These are phyloP conservation scores for Trissolcus japonicus DNA, from an alignment of 2,888 invertebrate genomes.

Conservation along the genomic window DNA sequence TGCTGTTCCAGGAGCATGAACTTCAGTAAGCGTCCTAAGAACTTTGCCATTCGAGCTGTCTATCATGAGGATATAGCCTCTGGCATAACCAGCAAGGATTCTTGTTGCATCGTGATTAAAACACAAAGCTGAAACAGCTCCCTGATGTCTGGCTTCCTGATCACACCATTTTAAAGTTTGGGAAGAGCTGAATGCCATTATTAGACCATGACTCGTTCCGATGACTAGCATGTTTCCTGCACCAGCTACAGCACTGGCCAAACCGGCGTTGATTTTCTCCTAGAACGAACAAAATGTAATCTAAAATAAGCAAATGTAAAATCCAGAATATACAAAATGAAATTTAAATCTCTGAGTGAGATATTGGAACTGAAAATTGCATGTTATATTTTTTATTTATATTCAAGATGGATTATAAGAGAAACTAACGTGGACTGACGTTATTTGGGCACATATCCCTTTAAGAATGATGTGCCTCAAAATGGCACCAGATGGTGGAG, in stretches of 20 bases:
- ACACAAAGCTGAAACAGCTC: conserved; percentile 88
- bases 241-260: conserved; percentile 90
- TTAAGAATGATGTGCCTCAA: conserved; percentile 88
- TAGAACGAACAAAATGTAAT: conserved; percentile 67
- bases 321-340: background rate
- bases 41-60: conserved; percentile 89
- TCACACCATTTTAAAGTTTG: conserved; percentile 95
- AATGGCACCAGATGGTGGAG: conserved; percentile 80
- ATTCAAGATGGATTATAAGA: too few species aligned
- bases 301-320: background rate
- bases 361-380: too few species aligned
- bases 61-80: conserved; percentile 94
- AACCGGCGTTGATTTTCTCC: conserved; percentile 93
- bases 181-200: conserved; percentile 89
- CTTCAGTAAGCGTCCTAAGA: conserved; percentile 85
- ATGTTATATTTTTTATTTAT: too few species aligned
- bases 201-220: conserved; percentile 95
- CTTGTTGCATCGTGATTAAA: conserved; percentile 92
- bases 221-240: conserved; percentile 88
- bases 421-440: conserved; percentile 86
- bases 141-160: conserved; percentile 84
- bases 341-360: background rate
- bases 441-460: conserved; percentile 91
- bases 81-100: conserved; percentile 85
- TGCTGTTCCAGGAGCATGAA: conserved; percentile 89